These are phyloP conservation scores for Schizaphis graminum DNA, from an alignment of 2,888 invertebrate species.

Conservation along the genomic window DNA sequence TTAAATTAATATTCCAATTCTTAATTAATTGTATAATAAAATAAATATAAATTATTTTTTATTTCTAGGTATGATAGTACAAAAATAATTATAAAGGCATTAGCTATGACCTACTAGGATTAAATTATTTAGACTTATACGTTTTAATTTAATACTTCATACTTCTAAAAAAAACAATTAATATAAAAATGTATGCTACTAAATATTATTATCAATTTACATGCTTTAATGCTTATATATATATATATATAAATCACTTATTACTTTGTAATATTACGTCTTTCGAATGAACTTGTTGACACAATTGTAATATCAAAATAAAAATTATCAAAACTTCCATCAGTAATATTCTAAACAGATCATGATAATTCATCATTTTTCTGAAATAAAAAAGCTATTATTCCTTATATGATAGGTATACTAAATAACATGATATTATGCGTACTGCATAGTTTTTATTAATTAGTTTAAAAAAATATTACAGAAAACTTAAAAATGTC, in stretches of 20 bases:
- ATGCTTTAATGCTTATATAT: too few relatives aligned
- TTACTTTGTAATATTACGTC: too few relatives aligned
- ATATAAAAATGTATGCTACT: neutral
- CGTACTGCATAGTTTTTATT: neutral
- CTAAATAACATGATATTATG: neutral
- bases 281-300: neutral
- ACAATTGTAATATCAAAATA: neutral
- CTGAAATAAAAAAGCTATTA: neutral
- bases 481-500: too few relatives aligned
- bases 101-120: too few relatives aligned
- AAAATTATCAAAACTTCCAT: neutral
- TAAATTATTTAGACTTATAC: too few relatives aligned
- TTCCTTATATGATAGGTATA: neutral
- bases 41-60: too few relatives aligned
- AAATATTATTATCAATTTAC: neutral
- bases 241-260: too few relatives aligned
- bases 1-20: too few relatives aligned
- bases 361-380: neutral
- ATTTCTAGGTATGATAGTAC: too few relatives aligned
- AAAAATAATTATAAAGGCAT: too few relatives aligned
- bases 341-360: neutral
- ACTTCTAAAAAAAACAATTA: neutral
- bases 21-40: too few relatives aligned
- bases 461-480: neutral
- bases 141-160: neutral